Evolutionary conservation across 30 jellyfish, hydroid and myxozoan species (phyloP).

Genomic region (Turritopsis dohrnii): DNA sequence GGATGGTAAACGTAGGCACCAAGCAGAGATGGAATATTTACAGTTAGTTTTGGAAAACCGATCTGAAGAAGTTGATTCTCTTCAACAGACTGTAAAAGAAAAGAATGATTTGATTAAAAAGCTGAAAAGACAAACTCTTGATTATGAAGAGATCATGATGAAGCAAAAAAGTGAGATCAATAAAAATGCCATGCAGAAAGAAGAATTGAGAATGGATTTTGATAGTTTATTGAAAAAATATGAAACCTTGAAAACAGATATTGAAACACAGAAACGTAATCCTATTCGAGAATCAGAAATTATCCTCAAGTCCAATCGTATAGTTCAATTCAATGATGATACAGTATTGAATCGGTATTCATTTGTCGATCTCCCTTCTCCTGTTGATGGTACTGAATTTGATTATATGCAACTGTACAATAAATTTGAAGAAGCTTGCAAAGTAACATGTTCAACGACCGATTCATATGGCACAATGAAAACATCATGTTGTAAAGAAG

Average conservation of each 20-base stretch:
- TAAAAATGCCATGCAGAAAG: neutral
- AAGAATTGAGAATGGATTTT: neutral
- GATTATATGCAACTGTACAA: neutral
- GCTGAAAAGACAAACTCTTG: neutral
- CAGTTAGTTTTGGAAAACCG: conserved; percentile 7
- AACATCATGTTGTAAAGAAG: neutral
- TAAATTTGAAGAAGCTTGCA: neutral
- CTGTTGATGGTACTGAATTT: neutral
- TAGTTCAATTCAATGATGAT: neutral
- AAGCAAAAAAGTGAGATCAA: neutral
- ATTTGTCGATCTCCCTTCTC: neutral
- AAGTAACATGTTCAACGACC: neutral
- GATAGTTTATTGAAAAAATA: neutral
- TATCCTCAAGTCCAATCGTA: neutral
- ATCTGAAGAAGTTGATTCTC: neutral
- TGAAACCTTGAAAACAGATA: neutral
- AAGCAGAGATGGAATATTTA: conserved; percentile 2
- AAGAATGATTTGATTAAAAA: neutral
- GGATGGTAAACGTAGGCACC: neutral
- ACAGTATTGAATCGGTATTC: neutral
- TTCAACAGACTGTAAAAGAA: neutral
- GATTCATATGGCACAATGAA: neutral
- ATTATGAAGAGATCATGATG: neutral
- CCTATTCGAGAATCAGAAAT: neutral
- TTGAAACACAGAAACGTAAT: neutral